Evolutionary conservation across 23 tunicate genomes (phyloP).

Genomic region (Trididemnum clinides): DNA sequence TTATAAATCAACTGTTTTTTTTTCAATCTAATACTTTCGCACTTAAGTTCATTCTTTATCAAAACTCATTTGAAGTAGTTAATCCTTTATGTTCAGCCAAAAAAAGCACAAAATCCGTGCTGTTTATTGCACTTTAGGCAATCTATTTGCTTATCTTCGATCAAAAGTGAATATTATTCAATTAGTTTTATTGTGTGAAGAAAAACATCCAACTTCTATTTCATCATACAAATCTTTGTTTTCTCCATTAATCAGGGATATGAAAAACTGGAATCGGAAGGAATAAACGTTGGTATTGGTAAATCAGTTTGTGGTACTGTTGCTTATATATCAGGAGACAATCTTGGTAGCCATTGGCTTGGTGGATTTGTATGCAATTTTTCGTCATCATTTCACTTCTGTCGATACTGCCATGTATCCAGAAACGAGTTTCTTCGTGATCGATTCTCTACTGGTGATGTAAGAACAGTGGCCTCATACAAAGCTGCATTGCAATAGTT

Average conservation of each 20-base stretch:
- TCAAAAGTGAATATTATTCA: conserved; percentile 36
- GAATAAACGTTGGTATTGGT: conserved; percentile 49
- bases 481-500: too few relatives aligned
- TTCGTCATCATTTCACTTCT: neutral
- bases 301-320: neutral
- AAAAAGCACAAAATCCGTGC: conserved; percentile 50
- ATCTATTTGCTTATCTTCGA: conserved; percentile 15
- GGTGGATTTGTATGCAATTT: conserved; percentile 63
- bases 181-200: conserved; percentile 50
- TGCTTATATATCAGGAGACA: conserved; percentile 41
- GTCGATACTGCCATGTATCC: conserved; percentile 39
- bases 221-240: neutral
- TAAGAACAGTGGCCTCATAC: too few relatives aligned
- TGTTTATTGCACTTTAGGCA: conserved; percentile 39
- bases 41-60: neutral
- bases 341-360: conserved; percentile 50
- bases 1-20: neutral
- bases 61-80: conserved; percentile 31
- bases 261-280: conserved; percentile 41
- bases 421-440: too few relatives aligned
- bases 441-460: too few relatives aligned
- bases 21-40: neutral
- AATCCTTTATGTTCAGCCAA: conserved; percentile 45
- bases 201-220: neutral
- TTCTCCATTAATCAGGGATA: conserved; percentile 25